Evolutionary conservation across 2,888 invertebrate species (phyloP).

Genomic region (Drosophila neonasuta): DNA sequence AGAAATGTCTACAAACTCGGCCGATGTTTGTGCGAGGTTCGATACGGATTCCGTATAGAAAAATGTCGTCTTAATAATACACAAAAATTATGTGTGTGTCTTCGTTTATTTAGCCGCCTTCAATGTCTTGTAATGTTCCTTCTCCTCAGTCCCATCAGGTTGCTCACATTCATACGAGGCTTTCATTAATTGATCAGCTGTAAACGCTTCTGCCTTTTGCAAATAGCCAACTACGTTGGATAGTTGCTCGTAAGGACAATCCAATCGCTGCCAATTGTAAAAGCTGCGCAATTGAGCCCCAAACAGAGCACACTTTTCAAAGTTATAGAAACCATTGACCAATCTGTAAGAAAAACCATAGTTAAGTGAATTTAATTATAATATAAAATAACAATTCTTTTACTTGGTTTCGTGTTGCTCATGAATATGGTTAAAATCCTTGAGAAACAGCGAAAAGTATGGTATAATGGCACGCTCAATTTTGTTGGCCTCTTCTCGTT

Average conservation of each 20-base stretch:
- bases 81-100: constrained; percentile 11
- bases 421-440: constrained; percentile 92
- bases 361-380: background rate
- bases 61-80: constrained; percentile 30
- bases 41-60: constrained; percentile 32
- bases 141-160: constrained; percentile 93
- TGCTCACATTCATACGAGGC: constrained; percentile 97
- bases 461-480: constrained; percentile 92
- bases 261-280: constrained; percentile 91
- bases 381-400: constrained; percentile 55
- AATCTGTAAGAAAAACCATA: constrained; percentile 82
- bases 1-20: constrained; percentile 33
- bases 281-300: constrained; percentile 94
- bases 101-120: constrained; percentile 83
- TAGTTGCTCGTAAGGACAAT: constrained; percentile 91
- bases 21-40: constrained; percentile 50
- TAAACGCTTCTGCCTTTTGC: constrained; percentile 88
- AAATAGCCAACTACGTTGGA: constrained; percentile 90
- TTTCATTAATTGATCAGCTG: constrained; percentile 91
- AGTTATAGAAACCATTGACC: constrained; percentile 93
- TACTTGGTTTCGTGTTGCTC: constrained; percentile 90
- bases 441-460: constrained; percentile 92
- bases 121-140: constrained; percentile 92
- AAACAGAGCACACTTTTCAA: constrained; percentile 94
- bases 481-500: constrained; percentile 86